Conservation (phyloP, 2,888 invertebrate species). For the Parnassius orleans region DNA sequence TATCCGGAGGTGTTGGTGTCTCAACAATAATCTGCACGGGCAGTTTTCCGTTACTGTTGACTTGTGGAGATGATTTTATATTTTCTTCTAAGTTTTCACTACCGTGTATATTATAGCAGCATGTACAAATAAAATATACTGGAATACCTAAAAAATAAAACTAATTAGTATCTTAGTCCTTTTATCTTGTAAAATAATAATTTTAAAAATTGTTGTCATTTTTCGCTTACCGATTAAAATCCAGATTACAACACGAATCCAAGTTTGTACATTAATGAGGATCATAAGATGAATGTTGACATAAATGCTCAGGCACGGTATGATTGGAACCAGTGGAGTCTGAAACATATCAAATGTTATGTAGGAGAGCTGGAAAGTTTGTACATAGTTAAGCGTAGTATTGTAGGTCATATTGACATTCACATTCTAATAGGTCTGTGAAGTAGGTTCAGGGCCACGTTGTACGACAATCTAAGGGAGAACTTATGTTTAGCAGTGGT, state of each 20-base stretch:
- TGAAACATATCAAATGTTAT: conserved; percentile 46
- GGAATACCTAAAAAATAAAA: conserved; percentile 54
- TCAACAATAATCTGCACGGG: conserved; percentile 67
- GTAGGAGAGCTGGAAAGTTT: too few species aligned
- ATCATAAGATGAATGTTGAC: conserved; percentile 93
- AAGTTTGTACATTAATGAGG: conserved; percentile 87
- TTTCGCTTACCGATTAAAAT: conserved; percentile 86
- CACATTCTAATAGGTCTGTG: too few species aligned
- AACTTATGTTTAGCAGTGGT: too few species aligned
- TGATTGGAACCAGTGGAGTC: conserved; percentile 91
- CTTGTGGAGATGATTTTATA: conserved; percentile 40
- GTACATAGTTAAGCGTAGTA: too few species aligned
- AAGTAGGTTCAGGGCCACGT: too few species aligned
- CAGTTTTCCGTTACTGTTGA: conserved; percentile 56
- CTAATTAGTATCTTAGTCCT: too few species aligned
- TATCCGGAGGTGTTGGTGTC: conserved; percentile 66
- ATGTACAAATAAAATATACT: conserved; percentile 60
- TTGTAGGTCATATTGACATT: too few species aligned
- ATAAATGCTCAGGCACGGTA: conserved; percentile 90
- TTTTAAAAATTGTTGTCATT: conserved; percentile 1
- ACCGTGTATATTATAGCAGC: conserved; percentile 51
- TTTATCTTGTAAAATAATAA: too few species aligned
- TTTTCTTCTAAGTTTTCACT: conserved; percentile 42
- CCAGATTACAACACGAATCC: conserved; percentile 93
- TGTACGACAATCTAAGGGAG: too few species aligned